Percentiles rank a stretch among this genome's conserved stretches.
phyloP scores from a whole-genome alignment of 1,140 invertebrate genomes.

The Hirudo medicinalis region DNA sequence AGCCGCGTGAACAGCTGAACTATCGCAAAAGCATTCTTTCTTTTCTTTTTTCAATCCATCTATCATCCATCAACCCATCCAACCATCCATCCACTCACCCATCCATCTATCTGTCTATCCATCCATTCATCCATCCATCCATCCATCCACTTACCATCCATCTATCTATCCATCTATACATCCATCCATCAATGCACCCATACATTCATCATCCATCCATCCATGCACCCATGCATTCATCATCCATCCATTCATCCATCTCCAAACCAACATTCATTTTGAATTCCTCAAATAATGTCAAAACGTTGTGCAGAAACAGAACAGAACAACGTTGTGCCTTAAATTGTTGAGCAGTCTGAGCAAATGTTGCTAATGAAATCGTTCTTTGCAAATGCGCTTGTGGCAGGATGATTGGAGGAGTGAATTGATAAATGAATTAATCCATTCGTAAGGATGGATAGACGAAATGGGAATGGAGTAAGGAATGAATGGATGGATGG shows the following conservation, averaged over 20 bases:
- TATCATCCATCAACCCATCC: neutral
- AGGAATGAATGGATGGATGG: too few relatives aligned
- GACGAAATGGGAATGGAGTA: too few relatives aligned
- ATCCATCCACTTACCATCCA: neutral
- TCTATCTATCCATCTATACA: neutral
- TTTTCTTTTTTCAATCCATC: neutral
- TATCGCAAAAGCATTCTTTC: neutral
- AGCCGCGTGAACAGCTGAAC: neutral
- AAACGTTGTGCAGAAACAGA: too few relatives aligned
- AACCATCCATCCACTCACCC: neutral
- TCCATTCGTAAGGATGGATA: too few relatives aligned
- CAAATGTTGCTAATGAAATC: too few relatives aligned
- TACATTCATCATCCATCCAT: neutral
- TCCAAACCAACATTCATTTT: too few relatives aligned
- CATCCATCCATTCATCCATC: neutral
- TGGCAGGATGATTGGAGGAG: too few relatives aligned
- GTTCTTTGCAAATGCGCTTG: too few relatives aligned
- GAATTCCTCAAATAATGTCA: too few relatives aligned
- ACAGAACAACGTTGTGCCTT: too few relatives aligned
- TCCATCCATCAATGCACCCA: neutral
- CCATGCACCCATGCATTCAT: neutral
- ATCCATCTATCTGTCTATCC: neutral
- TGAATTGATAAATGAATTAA: too few relatives aligned
- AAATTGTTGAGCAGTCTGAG: too few relatives aligned
- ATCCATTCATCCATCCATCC: neutral